Evolutionary conservation across 2,888 invertebrate species (phyloP).

Genomic region (Drosophila peninsularis): DNA sequence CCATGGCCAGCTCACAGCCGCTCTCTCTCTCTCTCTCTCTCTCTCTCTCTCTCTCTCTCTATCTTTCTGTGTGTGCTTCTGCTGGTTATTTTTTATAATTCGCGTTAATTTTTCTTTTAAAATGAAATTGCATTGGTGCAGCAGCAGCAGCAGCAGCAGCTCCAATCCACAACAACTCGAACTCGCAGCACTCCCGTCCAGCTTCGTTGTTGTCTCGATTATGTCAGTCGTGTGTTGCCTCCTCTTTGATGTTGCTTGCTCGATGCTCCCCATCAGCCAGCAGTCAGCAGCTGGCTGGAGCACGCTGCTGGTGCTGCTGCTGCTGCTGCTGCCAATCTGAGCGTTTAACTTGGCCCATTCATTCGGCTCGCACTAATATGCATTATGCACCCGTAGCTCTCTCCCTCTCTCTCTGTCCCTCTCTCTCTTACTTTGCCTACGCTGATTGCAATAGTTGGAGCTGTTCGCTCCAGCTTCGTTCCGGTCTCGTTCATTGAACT

Average conservation of each 20-base stretch:
- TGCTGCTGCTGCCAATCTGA: slow-evolving; percentile 46
- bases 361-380: slow-evolving; percentile 51
- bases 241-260: slow-evolving; percentile 71
- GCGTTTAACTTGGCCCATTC: slow-evolving; percentile 55
- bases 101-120: slow-evolving; percentile 79
- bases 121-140: slow-evolving; percentile 72
- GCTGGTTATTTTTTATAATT: slow-evolving; percentile 74
- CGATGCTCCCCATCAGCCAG: slow-evolving; percentile 19
- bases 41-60: slow-evolving; percentile 4
- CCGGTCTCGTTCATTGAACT: slow-evolving; percentile 56
- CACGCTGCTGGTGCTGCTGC: slow-evolving; percentile 32
- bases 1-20: slow-evolving; percentile 8
- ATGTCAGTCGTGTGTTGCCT: slow-evolving; percentile 76
- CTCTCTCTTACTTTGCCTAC: background rate
- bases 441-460: slow-evolving; percentile 28
- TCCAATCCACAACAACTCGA: slow-evolving; percentile 26
- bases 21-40: slow-evolving; percentile 8
- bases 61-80: slow-evolving; percentile 10
- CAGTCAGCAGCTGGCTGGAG: slow-evolving; percentile 15
- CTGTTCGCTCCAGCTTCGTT: slow-evolving; percentile 30
- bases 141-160: slow-evolving; percentile 37
- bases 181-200: slow-evolving; percentile 45
- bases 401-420: slow-evolving; percentile 15
- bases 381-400: slow-evolving; percentile 30
- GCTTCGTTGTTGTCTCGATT: slow-evolving; percentile 69